Evolutionary conservation across 53 echinoderm and acorn worm genomes (phyloP), one percentile per base, ranked within the genome.

Genomic region (Stichopus horrens): DNA sequence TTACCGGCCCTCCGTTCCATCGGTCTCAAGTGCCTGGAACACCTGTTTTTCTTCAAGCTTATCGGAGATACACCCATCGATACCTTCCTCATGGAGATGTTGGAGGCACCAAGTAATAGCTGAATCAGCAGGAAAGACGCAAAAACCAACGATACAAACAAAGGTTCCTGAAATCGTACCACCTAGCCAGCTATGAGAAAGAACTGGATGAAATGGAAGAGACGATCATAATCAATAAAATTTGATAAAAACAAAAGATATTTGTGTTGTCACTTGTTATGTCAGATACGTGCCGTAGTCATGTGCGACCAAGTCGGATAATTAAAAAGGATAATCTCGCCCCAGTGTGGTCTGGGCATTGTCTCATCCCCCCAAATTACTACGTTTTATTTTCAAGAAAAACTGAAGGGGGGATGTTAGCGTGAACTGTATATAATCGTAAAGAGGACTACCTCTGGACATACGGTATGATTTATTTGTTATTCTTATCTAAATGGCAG

Each of bases 51-150:
- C 91, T 99, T 99, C 90, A 96, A 96, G 90, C 92, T 96, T 76
- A 96, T 99, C 55, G 99, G 99, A 10, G 99, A 99, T 91, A 99
- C 99, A 77, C 99, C 99, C 91, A 99, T 99, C 90, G 99, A 99
- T 79, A 99, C 99, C 51, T 99, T 99, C 86, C 92, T 99, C 80
- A 99, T 99, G 99, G 99, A 99, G 92, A 99, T 99, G 99, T 83
- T 99, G 78, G 99, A 99, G 73, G 99, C 99, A 0, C 99, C 99
- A 8, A 99, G 94, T 88, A 99, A 99, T 93, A 99, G 94, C 91
- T 99, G 94, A 99, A 73, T 76, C 77, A 51, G 56, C 76, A 88
- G 56, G 53, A 87, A 73, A 54, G 0, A 53, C 19, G 87, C 23
- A 14, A 74, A 74, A 71, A 19, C 23, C 23, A 21, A 52, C 20